Evolutionary conservation across 1,140 invertebrate species (phyloP).

Genomic region (Drosophila asahinai): DNA sequence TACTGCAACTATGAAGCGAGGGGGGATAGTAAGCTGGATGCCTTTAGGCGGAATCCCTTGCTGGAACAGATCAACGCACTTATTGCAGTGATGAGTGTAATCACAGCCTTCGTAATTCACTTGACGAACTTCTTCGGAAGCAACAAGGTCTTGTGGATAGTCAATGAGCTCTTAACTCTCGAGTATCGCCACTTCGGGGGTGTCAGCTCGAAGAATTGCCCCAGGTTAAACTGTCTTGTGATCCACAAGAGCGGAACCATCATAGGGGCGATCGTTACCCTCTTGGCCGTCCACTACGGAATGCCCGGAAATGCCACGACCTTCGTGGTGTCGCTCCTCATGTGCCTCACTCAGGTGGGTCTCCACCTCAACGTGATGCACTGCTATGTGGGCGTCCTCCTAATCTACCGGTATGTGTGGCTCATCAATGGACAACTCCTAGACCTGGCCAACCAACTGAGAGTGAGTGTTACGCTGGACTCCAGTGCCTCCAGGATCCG

Average conservation of each 20-base stretch:
- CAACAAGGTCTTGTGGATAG: not conserved
- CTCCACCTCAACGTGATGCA: constrained; percentile 28
- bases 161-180: constrained; percentile 35
- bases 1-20: not conserved
- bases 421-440: constrained; percentile 43
- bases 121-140: constrained; percentile 31
- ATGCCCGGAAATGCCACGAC: not conserved
- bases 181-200: constrained; percentile 15
- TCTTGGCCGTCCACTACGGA: constrained; percentile 1
- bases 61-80: constrained; percentile 16
- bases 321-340: not conserved
- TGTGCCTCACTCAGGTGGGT: not conserved
- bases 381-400: constrained; percentile 30
- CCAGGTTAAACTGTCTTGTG: constrained; percentile 6
- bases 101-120: constrained; percentile 6
- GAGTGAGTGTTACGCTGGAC: not conserved
- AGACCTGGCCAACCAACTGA: not conserved
- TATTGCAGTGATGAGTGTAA: not conserved
- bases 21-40: not conserved
- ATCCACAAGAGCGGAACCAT: constrained; percentile 11
- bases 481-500: not conserved
- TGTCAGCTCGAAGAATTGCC: not conserved
- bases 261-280: not conserved
- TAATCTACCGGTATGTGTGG: constrained; percentile 53
- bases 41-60: constrained; percentile 32